Evolutionary conservation across 2,797 vertebrate genomes (phyloP).

Genomic region (Acanthis flammea): DNA sequence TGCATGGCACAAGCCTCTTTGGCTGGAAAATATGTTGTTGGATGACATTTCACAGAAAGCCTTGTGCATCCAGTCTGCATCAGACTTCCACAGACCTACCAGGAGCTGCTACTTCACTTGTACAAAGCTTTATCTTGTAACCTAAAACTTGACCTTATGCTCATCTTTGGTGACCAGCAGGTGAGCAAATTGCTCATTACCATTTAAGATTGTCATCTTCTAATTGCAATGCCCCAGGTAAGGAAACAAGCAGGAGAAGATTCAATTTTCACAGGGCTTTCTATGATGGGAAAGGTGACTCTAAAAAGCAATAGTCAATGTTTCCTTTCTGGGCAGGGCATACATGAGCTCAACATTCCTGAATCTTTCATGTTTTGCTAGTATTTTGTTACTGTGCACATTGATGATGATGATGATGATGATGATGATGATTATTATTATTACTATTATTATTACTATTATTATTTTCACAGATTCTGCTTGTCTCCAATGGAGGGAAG

Average conservation of each 20-base stretch:
- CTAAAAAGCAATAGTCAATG: neutral
- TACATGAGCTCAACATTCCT: neutral
- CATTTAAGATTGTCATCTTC: neutral
- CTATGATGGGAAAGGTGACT: neutral
- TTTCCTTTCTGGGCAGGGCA: neutral
- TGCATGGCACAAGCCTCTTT: neutral
- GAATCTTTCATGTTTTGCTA: neutral
- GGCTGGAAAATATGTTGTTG: neutral
- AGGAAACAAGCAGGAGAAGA: neutral
- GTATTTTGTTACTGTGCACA: neutral
- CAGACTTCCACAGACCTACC: neutral
- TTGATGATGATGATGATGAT: neutral
- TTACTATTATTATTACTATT: neutral
- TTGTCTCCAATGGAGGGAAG: conserved; percentile 97
- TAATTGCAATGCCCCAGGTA: neutral
- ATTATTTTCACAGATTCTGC: conserved; percentile 82
- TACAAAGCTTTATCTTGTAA: neutral
- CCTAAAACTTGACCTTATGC: neutral
- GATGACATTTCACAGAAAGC: neutral
- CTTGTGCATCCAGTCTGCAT: neutral
- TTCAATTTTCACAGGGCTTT: neutral
- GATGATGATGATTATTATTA: neutral
- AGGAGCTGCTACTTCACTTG: neutral
- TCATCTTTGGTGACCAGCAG: neutral
- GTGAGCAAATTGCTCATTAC: neutral